Percentiles rank a stretch among this genome's conserved stretches.
Conservation (phyloP, 2,888 invertebrate species). For the Microctonus aethiopoides region DNA sequence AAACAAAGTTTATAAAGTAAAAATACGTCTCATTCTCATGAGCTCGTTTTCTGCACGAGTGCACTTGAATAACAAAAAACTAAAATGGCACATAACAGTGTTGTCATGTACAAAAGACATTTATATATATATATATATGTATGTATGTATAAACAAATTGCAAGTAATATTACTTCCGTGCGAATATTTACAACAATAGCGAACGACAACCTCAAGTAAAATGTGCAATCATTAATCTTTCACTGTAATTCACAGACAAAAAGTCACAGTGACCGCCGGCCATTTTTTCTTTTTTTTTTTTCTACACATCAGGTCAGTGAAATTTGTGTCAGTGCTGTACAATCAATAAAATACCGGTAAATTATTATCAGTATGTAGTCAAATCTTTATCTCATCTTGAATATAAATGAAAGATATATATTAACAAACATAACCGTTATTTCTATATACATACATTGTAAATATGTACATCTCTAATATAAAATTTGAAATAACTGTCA, state of each 20-base stretch:
- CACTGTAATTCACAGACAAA: neutral
- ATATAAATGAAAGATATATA: neutral
- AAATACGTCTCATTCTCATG: slow-evolving; percentile 24
- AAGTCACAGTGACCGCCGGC: slow-evolving; percentile 8
- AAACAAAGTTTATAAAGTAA: neutral
- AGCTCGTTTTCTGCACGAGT: slow-evolving; percentile 6
- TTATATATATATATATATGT: neutral
- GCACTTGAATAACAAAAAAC: slow-evolving; percentile 4
- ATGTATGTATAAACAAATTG: neutral
- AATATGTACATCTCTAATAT: too few species aligned
- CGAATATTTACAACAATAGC: slow-evolving; percentile 9
- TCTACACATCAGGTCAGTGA: neutral
- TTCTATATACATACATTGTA: too few species aligned
- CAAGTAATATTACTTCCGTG: slow-evolving; percentile 1
- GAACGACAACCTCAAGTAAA: neutral
- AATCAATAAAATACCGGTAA: neutral
- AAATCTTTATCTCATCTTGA: neutral
- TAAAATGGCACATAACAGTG: slow-evolving; percentile 1
- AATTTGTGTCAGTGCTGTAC: slow-evolving; percentile 1
- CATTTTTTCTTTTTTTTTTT: too few species aligned
- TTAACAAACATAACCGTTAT: too few species aligned
- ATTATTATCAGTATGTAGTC: neutral
- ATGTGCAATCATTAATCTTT: neutral
- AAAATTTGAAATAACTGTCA: neutral
- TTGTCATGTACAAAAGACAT: neutral